Percentiles rank a stretch among this genome's conserved stretches.
Conservation (phyloP, 2,888 invertebrate genomes). For the Patella ulyssiponensis region DNA sequence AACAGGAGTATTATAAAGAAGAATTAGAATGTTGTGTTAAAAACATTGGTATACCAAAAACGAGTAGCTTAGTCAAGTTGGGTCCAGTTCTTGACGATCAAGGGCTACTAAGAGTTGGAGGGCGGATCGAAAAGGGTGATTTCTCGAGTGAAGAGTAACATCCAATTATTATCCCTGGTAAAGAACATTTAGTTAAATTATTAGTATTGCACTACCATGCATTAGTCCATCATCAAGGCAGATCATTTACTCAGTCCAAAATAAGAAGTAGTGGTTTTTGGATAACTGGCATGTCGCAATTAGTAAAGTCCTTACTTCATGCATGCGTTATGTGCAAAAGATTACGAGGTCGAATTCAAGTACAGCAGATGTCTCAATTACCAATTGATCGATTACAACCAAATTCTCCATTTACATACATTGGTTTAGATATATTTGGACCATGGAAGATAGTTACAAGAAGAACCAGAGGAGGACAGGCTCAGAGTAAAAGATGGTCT, state of each 20-base stretch:
- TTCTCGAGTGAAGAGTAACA: neutral
- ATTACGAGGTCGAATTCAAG: conserved; percentile 23
- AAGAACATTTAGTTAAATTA: conserved; percentile 29
- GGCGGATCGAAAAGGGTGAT: neutral
- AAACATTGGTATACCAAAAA: neutral
- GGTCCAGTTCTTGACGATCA: neutral
- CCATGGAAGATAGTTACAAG: conserved; percentile 37
- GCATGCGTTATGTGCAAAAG: conserved; percentile 31
- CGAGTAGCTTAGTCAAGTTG: neutral
- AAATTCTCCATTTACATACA: conserved; percentile 33
- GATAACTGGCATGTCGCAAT: conserved; percentile 37
- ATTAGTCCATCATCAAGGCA: conserved; percentile 36
- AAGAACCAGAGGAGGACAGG: conserved; percentile 36
- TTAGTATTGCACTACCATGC: conserved; percentile 33
- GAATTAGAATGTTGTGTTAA: neutral
- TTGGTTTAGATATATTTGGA: conserved; percentile 41
- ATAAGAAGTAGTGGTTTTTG: conserved; percentile 36
- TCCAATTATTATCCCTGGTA: conserved; percentile 5
- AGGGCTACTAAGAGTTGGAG: neutral
- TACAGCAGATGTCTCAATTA: conserved; percentile 39
- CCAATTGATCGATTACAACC: conserved; percentile 34
- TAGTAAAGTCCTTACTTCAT: conserved; percentile 27
- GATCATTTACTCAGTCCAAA: conserved; percentile 38
- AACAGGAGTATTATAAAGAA: neutral
- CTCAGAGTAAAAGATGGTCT: conserved; percentile 41